phyloP scores from a whole-genome alignment of 2,797 vertebrate genomes.

The Gambelia wislizenii region DNA sequence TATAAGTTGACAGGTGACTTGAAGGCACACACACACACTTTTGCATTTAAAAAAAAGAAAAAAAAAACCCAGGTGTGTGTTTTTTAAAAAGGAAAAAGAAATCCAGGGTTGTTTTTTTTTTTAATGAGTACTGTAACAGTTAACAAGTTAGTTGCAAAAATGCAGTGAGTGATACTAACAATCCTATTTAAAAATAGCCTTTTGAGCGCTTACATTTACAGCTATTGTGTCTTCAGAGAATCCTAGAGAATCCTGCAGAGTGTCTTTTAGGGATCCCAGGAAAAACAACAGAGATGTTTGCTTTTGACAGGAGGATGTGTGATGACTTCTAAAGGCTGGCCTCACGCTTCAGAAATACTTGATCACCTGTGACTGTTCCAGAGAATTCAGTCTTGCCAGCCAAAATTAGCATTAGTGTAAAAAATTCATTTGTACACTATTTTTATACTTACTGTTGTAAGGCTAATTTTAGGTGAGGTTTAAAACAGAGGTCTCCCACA shows the following conservation, averaged over 20 bases:
- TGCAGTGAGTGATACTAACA: too few relatives aligned
- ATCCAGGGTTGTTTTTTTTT: too few relatives aligned
- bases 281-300: slow-evolving; percentile 63
- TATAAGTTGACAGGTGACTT: too few relatives aligned
- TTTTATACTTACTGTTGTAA: slow-evolving; percentile 5
- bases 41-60: too few relatives aligned
- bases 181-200: too few relatives aligned
- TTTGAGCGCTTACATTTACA: too few relatives aligned
- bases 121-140: too few relatives aligned
- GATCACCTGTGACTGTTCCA: slow-evolving; percentile 53
- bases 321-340: slow-evolving; percentile 49
- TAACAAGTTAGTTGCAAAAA: too few relatives aligned
- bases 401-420: slow-evolving; percentile 48
- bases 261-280: slow-evolving; percentile 23
- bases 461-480: slow-evolving; percentile 37
- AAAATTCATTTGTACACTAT: slow-evolving; percentile 43
- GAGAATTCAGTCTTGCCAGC: slow-evolving; percentile 48
- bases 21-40: too few relatives aligned
- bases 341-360: slow-evolving; percentile 58
- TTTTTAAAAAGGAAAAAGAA: too few relatives aligned
- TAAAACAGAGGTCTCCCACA: slow-evolving; percentile 8
- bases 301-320: slow-evolving; percentile 52
- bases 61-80: too few relatives aligned
- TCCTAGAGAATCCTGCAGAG: too few relatives aligned
- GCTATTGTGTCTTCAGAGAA: background rate